phyloP scores from a whole-genome alignment of 1,140 invertebrate genomes.

The Neodiprion pinetum region DNA sequence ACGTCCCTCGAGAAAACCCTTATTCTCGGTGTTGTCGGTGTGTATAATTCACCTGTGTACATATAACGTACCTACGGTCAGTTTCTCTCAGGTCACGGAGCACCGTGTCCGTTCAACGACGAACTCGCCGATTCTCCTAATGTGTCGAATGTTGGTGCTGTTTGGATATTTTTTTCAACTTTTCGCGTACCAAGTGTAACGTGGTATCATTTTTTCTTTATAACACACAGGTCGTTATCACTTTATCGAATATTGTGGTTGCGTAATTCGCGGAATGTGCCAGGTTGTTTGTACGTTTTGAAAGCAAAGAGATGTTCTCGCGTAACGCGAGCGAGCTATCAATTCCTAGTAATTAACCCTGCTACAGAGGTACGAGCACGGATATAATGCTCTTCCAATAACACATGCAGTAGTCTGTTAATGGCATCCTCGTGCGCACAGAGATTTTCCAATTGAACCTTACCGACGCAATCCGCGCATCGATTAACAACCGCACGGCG shows the following conservation, averaged over 20 bases:
- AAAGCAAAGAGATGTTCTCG: neutral
- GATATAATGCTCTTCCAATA: neutral
- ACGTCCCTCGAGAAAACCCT: neutral
- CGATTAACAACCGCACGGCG: slow-evolving; percentile 46
- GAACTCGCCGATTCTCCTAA: no score
- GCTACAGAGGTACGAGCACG: neutral
- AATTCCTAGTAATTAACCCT: neutral
- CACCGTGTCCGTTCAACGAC: no score
- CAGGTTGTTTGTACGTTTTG: no score
- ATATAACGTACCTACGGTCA: no score
- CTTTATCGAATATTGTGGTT: no score
- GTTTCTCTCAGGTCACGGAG: no score
- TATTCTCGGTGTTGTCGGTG: neutral
- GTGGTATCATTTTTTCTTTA: no score
- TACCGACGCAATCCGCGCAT: slow-evolving; percentile 13
- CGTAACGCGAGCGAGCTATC: slow-evolving; percentile 1
- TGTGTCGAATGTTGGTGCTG: no score
- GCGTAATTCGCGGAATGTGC: no score
- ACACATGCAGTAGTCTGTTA: neutral
- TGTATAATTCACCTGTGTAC: neutral
- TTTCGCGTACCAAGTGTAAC: no score
- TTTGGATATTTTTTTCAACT: no score
- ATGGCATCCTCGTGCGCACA: neutral
- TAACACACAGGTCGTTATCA: no score
- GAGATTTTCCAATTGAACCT: neutral